Percentiles rank a stretch among this genome's conserved stretches.
Conservation (phyloP, 2,888 invertebrate genomes). For the Calameuta pallipes region DNA sequence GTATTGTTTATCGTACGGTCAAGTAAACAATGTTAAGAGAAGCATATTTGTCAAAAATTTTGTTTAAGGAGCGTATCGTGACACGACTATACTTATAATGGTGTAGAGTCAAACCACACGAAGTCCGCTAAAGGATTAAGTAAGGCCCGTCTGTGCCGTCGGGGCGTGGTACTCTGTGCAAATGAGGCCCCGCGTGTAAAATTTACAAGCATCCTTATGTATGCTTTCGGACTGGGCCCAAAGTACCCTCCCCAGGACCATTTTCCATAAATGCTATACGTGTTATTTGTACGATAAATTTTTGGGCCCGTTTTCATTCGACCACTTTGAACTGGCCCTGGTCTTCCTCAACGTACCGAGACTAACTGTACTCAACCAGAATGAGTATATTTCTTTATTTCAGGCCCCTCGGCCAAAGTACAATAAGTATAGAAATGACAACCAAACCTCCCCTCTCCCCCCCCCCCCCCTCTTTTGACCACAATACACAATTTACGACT, state of each 20-base stretch:
- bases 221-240: neutral
- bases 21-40: too few relatives aligned
- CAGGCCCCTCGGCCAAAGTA: neutral
- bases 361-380: neutral
- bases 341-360: neutral
- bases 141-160: neutral
- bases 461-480: neutral
- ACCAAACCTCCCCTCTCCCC: neutral
- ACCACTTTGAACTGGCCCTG: neutral
- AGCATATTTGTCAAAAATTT: neutral
- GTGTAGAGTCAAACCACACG: neutral
- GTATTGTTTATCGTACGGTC: neutral
- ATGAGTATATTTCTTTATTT: neutral
- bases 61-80: neutral
- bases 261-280: neutral
- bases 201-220: neutral
- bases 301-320: neutral
- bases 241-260: neutral
- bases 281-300: neutral
- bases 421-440: neutral
- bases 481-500: constrained; percentile 5
- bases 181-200: neutral
- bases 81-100: neutral
- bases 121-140: neutral
- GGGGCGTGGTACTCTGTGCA: neutral